Percentiles rank a stretch among this genome's conserved stretches.
phyloP scores from a whole-genome alignment of 2,113 vertebrate genomes.

The Corythoichthys haematopterus region DNA sequence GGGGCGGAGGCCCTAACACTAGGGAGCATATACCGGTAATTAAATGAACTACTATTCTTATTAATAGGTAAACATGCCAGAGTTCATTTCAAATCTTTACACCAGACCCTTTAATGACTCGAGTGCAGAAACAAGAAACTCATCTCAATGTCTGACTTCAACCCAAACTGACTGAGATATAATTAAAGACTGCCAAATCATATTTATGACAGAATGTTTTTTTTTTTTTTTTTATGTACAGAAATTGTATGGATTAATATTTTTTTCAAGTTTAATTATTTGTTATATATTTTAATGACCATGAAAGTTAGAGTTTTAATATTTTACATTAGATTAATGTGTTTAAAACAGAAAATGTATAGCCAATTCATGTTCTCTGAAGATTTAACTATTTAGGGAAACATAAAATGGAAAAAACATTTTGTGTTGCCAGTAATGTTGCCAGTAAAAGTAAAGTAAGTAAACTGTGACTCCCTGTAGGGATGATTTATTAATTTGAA shows the following conservation, averaged over 20 bases:
- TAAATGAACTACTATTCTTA: neutral
- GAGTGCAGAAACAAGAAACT: slow-evolving; percentile 26
- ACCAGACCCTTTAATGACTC: neutral
- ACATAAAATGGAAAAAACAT: neutral
- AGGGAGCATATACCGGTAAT: neutral
- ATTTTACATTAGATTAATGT: neutral
- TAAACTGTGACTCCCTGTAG: neutral
- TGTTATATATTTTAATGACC: neutral
- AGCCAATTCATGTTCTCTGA: neutral
- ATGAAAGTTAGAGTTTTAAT: slow-evolving; percentile 17
- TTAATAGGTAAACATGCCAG: neutral
- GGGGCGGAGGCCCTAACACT: too few relatives aligned
- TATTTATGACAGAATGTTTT: slow-evolving; percentile 2
- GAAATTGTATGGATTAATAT: too few relatives aligned
- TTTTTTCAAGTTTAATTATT: neutral
- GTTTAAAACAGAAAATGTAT: neutral
- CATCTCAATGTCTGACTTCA: slow-evolving; percentile 15
- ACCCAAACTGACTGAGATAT: slow-evolving; percentile 1
- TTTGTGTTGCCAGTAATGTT: neutral
- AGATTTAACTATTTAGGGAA: neutral
- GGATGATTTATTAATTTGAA: neutral
- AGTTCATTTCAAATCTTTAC: neutral
- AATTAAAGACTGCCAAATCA: slow-evolving; percentile 18
- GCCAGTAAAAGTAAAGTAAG: too few relatives aligned
- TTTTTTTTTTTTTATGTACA: too few relatives aligned